These are phyloP conservation scores for Campylomormyrus numenius DNA, from an alignment of 2,113 vertebrate species.

Conservation along the genomic window DNA sequence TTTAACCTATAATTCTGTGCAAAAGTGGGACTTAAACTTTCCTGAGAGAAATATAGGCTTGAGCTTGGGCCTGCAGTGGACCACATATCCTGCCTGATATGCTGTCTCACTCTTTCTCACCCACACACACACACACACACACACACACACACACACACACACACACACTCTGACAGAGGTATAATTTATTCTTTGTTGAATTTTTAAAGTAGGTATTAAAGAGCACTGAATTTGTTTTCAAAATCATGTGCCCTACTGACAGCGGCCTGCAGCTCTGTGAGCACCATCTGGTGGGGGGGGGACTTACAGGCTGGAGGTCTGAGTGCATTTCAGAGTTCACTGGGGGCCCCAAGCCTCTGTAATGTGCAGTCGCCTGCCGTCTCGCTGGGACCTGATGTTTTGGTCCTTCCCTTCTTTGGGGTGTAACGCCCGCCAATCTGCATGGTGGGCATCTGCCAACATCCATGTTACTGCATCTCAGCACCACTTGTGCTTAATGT, in stretches of 20 bases:
- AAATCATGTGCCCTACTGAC: background rate
- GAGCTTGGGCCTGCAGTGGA: background rate
- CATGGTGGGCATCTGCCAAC: background rate
- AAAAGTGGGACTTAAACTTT: background rate
- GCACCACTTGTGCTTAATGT: background rate
- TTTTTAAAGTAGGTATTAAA: background rate
- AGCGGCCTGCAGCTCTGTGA: background rate
- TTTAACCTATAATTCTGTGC: background rate
- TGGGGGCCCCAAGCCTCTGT: background rate
- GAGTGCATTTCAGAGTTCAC: slow-evolving; percentile 1
- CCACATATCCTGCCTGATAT: background rate
- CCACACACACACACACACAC: background rate
- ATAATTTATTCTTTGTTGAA: background rate
- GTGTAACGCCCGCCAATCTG: background rate
- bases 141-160: background rate
- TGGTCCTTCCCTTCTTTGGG: background rate
- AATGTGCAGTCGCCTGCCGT: background rate
- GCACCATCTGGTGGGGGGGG: background rate
- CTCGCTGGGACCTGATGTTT: background rate
- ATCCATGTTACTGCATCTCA: background rate
- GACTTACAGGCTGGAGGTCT: background rate
- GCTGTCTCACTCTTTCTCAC: background rate
- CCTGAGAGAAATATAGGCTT: background rate
- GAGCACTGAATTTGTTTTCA: too few species aligned
- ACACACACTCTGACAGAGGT: background rate